Evolutionary conservation across 2,797 vertebrate genomes (phyloP).

Genomic region (Leptodon cayanensis): DNA sequence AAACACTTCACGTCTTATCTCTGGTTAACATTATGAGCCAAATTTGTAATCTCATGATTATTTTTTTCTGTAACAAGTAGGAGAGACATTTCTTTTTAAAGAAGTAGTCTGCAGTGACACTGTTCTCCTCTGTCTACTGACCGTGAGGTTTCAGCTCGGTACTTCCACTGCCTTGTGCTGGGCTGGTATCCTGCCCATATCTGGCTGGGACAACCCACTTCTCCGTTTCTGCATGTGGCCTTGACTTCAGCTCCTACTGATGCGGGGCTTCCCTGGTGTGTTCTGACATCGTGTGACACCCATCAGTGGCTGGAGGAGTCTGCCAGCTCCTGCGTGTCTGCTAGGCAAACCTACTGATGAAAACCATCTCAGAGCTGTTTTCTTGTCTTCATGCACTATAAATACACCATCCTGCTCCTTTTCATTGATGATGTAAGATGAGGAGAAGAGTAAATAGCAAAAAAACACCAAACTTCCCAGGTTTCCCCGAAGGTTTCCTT

Average conservation of each 20-base stretch:
- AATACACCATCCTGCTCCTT: neutral
- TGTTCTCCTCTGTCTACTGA: neutral
- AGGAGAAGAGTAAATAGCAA: neutral
- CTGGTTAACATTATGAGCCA: neutral
- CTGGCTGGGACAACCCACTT: neutral
- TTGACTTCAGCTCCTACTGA: rapidly evolving
- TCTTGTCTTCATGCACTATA: neutral
- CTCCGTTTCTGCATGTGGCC: neutral
- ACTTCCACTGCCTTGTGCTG: neutral
- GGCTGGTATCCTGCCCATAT: neutral
- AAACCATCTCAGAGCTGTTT: neutral
- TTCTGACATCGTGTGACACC: neutral
- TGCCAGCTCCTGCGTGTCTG: neutral
- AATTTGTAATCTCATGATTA: neutral
- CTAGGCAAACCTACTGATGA: neutral
- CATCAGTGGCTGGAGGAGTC: neutral
- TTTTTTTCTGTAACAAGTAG: too few relatives aligned
- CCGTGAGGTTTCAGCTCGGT: neutral
- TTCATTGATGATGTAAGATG: neutral
- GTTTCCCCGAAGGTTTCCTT: neutral
- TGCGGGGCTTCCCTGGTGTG: neutral
- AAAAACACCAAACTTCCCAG: neutral
- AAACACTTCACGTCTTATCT: neutral
- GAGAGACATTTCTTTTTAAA: neutral
- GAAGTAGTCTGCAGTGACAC: neutral